These are phyloP conservation scores for Vultur gryphus DNA, from an alignment of 2,797 vertebrate species.

Conservation along the genomic window DNA sequence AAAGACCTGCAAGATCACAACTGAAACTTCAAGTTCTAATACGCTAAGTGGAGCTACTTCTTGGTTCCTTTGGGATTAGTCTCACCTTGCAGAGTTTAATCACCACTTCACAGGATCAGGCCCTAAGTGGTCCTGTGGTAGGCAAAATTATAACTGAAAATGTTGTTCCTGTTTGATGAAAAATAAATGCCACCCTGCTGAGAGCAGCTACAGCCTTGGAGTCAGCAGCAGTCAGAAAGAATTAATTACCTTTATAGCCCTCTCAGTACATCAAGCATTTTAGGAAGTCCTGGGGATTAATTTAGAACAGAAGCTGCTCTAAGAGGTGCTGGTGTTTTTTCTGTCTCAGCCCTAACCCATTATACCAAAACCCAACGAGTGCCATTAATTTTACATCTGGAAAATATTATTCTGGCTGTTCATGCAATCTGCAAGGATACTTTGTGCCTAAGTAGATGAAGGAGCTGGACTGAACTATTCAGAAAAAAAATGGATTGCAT, in stretches of 20 bases:
- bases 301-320: not conserved
- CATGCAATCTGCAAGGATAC: not conserved
- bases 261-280: not conserved
- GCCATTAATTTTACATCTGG: not conserved
- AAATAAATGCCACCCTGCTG: not conserved
- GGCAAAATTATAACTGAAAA: not conserved
- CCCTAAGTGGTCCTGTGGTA: not conserved
- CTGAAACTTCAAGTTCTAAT: not conserved
- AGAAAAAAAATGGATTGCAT: not conserved
- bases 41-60: not conserved
- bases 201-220: not conserved
- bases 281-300: not conserved
- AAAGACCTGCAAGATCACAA: not conserved
- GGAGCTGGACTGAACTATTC: not conserved
- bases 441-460: not conserved
- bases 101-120: not conserved
- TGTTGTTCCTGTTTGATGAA: not conserved
- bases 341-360: not conserved
- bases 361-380: not conserved
- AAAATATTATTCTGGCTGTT: conserved; percentile 29
- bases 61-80: not conserved
- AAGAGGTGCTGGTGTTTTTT: not conserved
- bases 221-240: not conserved
- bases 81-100: not conserved
- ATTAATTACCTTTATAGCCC: not conserved